Percentiles rank a stretch among this genome's conserved stretches.
phyloP scores from a whole-genome alignment of 2,113 vertebrate genomes.

The Pardalotus punctatus region DNA sequence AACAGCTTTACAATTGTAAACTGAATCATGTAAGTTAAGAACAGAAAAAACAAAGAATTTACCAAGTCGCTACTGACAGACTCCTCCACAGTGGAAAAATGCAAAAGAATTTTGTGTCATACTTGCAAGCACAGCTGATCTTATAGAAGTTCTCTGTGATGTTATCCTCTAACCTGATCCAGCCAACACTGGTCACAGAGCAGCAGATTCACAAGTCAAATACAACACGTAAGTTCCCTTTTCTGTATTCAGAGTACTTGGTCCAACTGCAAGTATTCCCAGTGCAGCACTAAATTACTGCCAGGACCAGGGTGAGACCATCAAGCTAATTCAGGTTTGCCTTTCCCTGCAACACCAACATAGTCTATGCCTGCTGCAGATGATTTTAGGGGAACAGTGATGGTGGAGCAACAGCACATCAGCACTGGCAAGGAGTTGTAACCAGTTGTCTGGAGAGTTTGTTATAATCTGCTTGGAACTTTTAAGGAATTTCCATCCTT shows the following conservation, averaged over 20 bases:
- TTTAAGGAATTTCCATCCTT: background rate
- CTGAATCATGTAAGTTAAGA: background rate
- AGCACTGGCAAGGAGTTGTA: fast-evolving
- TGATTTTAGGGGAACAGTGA: background rate
- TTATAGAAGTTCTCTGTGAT: background rate
- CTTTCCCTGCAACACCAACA: background rate
- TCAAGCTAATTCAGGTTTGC: background rate
- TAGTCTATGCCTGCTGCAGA: background rate
- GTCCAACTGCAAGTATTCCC: background rate
- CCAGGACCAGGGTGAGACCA: background rate
- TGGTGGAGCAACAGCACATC: background rate
- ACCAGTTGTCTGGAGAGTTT: background rate
- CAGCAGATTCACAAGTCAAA: background rate
- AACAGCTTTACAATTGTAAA: background rate
- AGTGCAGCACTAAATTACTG: background rate
- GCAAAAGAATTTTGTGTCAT: background rate
- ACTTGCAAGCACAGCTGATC: background rate
- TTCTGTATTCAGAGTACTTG: background rate
- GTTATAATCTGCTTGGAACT: background rate
- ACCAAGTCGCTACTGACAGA: background rate
- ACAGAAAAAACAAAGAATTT: background rate
- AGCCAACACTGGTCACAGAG: background rate
- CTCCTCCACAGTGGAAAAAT: background rate
- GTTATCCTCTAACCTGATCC: background rate
- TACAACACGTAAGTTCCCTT: background rate